Conservation (phyloP, 2,113 vertebrate species). For the Gymnobelideus leadbeateri region DNA sequence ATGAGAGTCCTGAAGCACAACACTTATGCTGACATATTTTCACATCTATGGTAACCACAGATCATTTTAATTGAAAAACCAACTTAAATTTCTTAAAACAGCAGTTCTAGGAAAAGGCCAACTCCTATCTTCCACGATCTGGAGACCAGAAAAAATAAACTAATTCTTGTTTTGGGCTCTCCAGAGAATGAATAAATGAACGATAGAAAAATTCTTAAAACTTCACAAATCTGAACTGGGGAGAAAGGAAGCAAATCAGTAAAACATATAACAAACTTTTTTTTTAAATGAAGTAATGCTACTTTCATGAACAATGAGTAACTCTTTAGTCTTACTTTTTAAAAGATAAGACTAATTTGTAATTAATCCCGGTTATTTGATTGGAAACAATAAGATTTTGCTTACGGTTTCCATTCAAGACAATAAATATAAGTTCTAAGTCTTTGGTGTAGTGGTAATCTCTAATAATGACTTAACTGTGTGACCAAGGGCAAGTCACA, state of each 20-base stretch:
- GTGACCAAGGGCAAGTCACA: not conserved
- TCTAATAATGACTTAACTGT: not conserved
- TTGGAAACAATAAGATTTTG: not conserved
- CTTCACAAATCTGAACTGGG: not conserved
- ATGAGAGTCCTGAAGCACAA: not conserved
- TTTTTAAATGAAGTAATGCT: not conserved
- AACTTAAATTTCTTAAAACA: slow-evolving; percentile 39
- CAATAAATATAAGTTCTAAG: not conserved
- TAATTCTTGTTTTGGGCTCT: not conserved
- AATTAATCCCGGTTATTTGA: not conserved
- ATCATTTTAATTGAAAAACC: slow-evolving; percentile 44
- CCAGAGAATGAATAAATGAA: not conserved
- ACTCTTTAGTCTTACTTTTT: not conserved
- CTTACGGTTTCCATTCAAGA: not conserved
- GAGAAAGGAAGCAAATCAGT: not conserved
- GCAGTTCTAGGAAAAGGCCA: slow-evolving; percentile 39
- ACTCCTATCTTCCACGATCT: slow-evolving; percentile 39
- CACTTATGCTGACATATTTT: not conserved
- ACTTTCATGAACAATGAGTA: not conserved
- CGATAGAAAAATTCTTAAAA: not conserved
- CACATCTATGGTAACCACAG: slow-evolving; percentile 9
- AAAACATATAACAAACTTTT: not conserved
- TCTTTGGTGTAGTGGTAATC: not conserved
- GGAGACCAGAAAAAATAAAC: not conserved
- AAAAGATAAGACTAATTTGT: not conserved